Conservation (phyloP, 2,888 invertebrate genomes). For the Punctoribates punctum region DNA sequence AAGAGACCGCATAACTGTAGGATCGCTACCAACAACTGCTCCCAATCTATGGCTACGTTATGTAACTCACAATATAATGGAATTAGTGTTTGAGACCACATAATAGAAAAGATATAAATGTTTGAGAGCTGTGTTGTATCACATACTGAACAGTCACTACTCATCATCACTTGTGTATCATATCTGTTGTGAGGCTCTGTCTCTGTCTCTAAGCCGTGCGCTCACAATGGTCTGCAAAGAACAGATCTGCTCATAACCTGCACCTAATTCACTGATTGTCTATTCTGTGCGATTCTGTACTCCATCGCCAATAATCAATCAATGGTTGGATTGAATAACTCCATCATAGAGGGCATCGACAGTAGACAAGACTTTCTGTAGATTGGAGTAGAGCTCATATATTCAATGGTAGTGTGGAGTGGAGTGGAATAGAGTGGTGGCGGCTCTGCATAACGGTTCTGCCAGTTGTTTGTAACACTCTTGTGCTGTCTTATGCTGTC, state of each 20-base stretch:
- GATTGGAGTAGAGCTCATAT: not conserved
- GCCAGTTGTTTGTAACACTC: slow-evolving; percentile 18
- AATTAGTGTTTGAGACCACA: not conserved
- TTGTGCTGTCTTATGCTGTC: slow-evolving; percentile 1
- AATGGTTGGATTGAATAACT: not conserved
- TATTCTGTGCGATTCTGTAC: not conserved
- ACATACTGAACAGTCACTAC: not conserved
- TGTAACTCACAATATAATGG: slow-evolving; percentile 15
- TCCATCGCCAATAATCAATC: slow-evolving; percentile 29
- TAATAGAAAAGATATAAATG: not conserved
- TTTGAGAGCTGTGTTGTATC: not conserved
- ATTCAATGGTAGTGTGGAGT: not conserved
- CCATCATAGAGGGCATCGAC: slow-evolving; percentile 27
- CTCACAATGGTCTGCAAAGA: not conserved
- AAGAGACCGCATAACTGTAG: not conserved
- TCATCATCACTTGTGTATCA: slow-evolving; percentile 21
- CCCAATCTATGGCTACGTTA: not conserved
- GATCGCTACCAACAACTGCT: not conserved
- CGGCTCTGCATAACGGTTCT: slow-evolving; percentile 26
- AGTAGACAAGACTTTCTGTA: not conserved
- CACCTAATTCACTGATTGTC: slow-evolving; percentile 4
- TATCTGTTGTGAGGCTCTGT: not conserved
- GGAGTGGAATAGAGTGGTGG: not conserved
- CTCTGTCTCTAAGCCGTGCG: not conserved
- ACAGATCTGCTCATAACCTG: slow-evolving; percentile 20